A percentile compares a stretch with the other conserved stretches of the same genome.
These are phyloP conservation scores for Cyprinus carpio DNA, from an alignment of 2,113 vertebrate species.

Conservation along the genomic window DNA sequence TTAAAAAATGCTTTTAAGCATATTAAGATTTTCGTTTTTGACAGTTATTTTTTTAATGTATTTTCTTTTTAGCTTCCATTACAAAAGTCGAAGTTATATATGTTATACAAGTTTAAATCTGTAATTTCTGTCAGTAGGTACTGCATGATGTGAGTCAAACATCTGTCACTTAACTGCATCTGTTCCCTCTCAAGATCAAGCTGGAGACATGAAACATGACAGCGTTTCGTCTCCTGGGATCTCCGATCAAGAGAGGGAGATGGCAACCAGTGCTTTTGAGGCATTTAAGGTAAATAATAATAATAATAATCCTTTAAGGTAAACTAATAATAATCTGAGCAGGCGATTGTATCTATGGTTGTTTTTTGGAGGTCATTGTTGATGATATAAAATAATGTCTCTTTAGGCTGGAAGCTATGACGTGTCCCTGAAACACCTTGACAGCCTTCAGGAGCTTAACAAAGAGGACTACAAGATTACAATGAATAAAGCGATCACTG, in stretches of 20 bases:
- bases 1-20: neutral
- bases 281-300: slow-evolving; percentile 82
- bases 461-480: too few species aligned
- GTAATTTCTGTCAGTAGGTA: neutral
- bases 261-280: slow-evolving; percentile 84
- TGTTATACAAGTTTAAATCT: neutral
- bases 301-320: too few species aligned
- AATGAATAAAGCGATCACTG: too few species aligned
- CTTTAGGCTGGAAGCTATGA: too few species aligned
- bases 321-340: too few species aligned
- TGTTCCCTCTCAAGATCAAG: slow-evolving; percentile 78
- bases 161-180: neutral
- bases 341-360: too few species aligned
- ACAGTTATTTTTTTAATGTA: neutral
- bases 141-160: neutral
- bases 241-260: slow-evolving; percentile 90
- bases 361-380: too few species aligned
- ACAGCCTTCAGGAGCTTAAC: too few species aligned
- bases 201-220: slow-evolving; percentile 83
- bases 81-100: neutral
- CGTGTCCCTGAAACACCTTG: too few species aligned
- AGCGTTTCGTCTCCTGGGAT: slow-evolving; percentile 79
- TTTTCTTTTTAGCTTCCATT: neutral
- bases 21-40: neutral
- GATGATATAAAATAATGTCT: too few species aligned